A percentile compares a stretch with the other conserved stretches of the same genome.
Conservation (phyloP, 1,140 invertebrate genomes). For the Spodoptera frugiperda region DNA sequence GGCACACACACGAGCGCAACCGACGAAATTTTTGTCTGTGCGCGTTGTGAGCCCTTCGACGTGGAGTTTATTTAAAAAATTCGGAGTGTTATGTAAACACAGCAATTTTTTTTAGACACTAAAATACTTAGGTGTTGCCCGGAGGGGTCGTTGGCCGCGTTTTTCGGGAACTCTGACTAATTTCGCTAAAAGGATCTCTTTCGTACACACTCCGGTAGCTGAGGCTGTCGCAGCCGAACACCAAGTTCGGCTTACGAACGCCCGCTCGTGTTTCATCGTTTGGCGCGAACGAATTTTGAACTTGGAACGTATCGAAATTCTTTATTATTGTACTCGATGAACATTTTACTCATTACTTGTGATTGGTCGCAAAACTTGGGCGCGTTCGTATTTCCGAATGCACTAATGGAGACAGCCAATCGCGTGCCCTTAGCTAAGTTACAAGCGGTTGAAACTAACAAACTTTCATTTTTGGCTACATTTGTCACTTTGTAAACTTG, state of each 20-base stretch:
- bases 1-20: constrained; percentile 71
- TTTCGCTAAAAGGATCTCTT: constrained; percentile 74
- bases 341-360: constrained; percentile 12
- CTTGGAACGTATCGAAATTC: constrained; percentile 40
- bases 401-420: not conserved
- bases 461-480: not conserved
- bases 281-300: constrained; percentile 42
- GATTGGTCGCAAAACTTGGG: not conserved
- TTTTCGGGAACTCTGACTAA: constrained; percentile 85
- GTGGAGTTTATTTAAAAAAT: constrained; percentile 80
- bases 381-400: not conserved
- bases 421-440: not conserved
- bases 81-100: constrained; percentile 84
- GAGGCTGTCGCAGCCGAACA: constrained; percentile 56
- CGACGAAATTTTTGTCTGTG: constrained; percentile 76
- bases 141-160: constrained; percentile 77
- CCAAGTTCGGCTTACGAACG: constrained; percentile 61
- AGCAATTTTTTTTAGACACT: constrained; percentile 73
- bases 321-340: constrained; percentile 5
- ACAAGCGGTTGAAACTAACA: not conserved
- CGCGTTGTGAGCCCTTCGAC: constrained; percentile 76
- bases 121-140: constrained; percentile 83
- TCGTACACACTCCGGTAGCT: constrained; percentile 58
- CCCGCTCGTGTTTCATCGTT: constrained; percentile 50
- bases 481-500: not conserved